Evolutionary conservation across 1,140 invertebrate genomes (phyloP).

Genomic region (Sinella curviseta): DNA sequence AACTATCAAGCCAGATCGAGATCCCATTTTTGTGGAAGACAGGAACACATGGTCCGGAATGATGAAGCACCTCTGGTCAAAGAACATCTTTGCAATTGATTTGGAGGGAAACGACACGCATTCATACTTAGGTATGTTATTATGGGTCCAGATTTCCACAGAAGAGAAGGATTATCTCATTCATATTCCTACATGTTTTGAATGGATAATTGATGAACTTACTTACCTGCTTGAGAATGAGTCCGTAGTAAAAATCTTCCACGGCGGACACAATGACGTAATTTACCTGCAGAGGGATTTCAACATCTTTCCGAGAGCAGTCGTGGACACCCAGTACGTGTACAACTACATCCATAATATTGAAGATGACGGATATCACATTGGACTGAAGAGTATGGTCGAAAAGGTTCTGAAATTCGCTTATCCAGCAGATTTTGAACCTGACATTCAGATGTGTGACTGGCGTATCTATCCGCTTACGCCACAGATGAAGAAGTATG

Average conservation of each 20-base stretch:
- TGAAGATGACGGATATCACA: neutral
- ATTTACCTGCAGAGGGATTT: neutral
- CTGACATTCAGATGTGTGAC: neutral
- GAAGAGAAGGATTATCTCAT: neutral
- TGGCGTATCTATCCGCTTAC: neutral
- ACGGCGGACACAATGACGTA: neutral
- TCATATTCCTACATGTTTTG: neutral
- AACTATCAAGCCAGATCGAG: neutral
- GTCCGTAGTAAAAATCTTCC: neutral
- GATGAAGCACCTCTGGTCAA: too few relatives aligned
- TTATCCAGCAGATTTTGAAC: neutral
- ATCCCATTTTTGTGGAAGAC: too few relatives aligned
- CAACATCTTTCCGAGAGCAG: neutral
- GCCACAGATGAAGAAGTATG: neutral
- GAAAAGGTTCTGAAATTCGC: neutral
- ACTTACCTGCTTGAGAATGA: neutral
- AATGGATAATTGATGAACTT: neutral
- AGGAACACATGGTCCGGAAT: too few relatives aligned
- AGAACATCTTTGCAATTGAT: neutral
- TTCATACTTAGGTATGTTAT: neutral
- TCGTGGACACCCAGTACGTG: neutral
- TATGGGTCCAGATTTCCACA: neutral
- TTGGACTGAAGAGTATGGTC: neutral
- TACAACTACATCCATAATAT: neutral
- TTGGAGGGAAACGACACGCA: neutral